Evolutionary conservation across 2,113 vertebrate species (phyloP).

Genomic region (Cynocephalus volans): DNA sequence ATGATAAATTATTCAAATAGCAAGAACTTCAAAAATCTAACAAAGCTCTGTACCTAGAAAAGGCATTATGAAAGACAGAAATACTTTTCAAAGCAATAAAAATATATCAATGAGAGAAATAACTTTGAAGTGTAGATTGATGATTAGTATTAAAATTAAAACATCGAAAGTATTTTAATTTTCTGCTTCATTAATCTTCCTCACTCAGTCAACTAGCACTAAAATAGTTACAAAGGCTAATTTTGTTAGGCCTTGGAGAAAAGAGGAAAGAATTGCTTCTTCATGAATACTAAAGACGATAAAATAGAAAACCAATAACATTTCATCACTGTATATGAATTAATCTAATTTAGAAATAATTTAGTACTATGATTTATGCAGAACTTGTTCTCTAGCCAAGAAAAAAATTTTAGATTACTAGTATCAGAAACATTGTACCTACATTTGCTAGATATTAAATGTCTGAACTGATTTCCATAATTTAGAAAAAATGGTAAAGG

Average conservation of each 20-base stretch:
- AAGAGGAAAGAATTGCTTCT: conserved; percentile 78
- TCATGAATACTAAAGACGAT: conserved; percentile 82
- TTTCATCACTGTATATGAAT: conserved; percentile 78
- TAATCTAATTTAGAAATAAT: conserved; percentile 83
- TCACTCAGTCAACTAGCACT: conserved; percentile 81
- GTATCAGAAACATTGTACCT: conserved; percentile 6
- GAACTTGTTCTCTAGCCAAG: conserved; percentile 57
- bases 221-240: conserved; percentile 80
- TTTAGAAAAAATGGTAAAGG: conserved; percentile 35
- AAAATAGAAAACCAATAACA: conserved; percentile 82
- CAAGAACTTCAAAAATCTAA: conserved; percentile 14
- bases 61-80: background rate
- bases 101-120: conserved; percentile 70
- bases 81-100: conserved; percentile 68
- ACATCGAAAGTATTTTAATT: conserved; percentile 84
- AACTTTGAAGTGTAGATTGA: conserved; percentile 73
- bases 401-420: conserved; percentile 62
- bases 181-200: conserved; percentile 82
- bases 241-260: conserved; percentile 83
- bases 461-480: conserved; percentile 56
- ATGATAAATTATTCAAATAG: background rate
- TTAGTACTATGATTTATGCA: conserved; percentile 66
- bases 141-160: conserved; percentile 81
- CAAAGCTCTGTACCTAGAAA: conserved; percentile 2
- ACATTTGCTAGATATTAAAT: conserved; percentile 69